Percentiles rank a stretch among this genome's conserved stretches.
phyloP scores from a whole-genome alignment of 2,888 invertebrate genomes.

The Iselma pallidipennis region DNA sequence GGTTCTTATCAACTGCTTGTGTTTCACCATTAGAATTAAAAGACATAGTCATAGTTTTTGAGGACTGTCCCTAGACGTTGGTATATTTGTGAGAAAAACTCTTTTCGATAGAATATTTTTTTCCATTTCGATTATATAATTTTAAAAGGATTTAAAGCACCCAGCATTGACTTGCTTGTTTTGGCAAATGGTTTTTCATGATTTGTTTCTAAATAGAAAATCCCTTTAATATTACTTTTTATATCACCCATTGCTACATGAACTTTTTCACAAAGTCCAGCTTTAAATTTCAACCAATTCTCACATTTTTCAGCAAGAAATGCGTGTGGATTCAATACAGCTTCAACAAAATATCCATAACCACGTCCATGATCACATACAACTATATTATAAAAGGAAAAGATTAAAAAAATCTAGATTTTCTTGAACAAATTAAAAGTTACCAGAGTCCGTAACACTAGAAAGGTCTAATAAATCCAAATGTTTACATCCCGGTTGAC shows the following conservation, averaged over 20 bases:
- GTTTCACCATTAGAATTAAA: no score
- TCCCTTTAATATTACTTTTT: slow-evolving; percentile 32
- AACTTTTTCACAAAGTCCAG: slow-evolving; percentile 30
- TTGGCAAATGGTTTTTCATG: slow-evolving; percentile 38
- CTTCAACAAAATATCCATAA: no score
- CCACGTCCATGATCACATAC: slow-evolving; percentile 41
- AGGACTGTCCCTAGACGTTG: no score
- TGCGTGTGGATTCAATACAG: slow-evolving; percentile 39
- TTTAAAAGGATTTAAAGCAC: no score
- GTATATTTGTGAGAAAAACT: no score
- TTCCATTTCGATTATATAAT: no score
- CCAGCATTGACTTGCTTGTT: no score
- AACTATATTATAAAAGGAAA: slow-evolving; percentile 39
- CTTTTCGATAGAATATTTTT: no score
- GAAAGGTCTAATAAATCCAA: slow-evolving; percentile 37
- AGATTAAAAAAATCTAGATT: no score
- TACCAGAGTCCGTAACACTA: slow-evolving; percentile 2
- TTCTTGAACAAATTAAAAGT: no score
- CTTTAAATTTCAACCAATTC: slow-evolving; percentile 31
- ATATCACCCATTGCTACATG: slow-evolving; percentile 40
- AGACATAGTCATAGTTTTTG: no score
- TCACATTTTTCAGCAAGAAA: slow-evolving; percentile 37
- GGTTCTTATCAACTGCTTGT: no score
- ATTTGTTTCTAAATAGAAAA: slow-evolving; percentile 42
- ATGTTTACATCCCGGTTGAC: slow-evolving; percentile 44